phyloP scores from a whole-genome alignment of 2,797 vertebrate genomes.

The Sus cebifrons region DNA sequence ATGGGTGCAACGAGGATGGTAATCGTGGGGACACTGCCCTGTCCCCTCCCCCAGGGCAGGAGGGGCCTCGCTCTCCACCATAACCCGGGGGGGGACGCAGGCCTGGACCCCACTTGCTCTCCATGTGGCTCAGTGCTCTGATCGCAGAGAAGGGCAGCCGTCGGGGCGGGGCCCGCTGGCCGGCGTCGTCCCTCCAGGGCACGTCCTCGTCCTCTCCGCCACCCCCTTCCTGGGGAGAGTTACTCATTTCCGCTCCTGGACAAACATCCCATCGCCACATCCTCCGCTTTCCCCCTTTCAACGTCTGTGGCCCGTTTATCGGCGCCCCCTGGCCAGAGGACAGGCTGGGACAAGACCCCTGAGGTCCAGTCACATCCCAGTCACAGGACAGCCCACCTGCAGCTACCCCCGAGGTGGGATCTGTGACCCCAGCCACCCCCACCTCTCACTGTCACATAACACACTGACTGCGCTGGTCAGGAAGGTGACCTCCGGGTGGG shows the following conservation, averaged over 20 bases:
- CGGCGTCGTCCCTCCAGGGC: rapidly evolving
- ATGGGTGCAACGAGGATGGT: rapidly evolving
- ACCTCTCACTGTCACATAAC: too few relatives aligned
- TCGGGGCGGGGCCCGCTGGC: background rate
- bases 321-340: rapidly evolving
- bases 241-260: conserved; percentile 84
- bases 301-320: rapidly evolving
- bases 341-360: rapidly evolving
- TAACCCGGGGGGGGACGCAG: background rate
- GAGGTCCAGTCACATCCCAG: background rate
- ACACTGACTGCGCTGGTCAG: too few relatives aligned
- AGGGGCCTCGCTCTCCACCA: background rate
- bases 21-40: rapidly evolving
- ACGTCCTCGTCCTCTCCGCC: conserved; percentile 25
- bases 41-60: rapidly evolving
- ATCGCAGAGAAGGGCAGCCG: background rate
- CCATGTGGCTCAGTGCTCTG: rapidly evolving
- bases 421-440: background rate
- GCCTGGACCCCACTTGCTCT: background rate
- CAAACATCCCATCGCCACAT: background rate
- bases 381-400: rapidly evolving
- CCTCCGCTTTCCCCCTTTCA: background rate
- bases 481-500: background rate
- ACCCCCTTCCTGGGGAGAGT: conserved; percentile 81
- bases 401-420: rapidly evolving